Conservation (phyloP, 2,888 invertebrate genomes). For the Tetheella fluctuosa region DNA sequence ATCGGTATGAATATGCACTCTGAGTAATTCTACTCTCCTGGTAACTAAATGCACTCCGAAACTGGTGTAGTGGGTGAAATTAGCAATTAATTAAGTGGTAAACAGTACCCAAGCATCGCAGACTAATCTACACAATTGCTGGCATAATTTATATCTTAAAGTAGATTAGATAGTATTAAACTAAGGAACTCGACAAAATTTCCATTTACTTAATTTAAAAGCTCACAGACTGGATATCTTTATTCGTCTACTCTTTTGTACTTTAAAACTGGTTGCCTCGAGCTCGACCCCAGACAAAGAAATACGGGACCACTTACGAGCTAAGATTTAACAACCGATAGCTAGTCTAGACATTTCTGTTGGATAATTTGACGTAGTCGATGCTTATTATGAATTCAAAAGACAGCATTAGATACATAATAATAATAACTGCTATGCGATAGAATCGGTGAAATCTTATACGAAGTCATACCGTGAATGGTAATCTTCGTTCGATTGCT, state of each 20-base stretch:
- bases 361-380: background rate
- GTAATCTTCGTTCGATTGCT: slow-evolving; percentile 24
- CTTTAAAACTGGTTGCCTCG: background rate
- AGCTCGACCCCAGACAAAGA: background rate
- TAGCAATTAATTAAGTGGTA: too few relatives aligned
- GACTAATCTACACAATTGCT: too few relatives aligned
- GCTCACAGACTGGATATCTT: background rate
- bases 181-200: background rate
- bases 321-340: background rate
- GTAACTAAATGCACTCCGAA: background rate
- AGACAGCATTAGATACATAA: slow-evolving; percentile 29
- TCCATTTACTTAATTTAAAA: background rate
- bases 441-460: slow-evolving; percentile 44
- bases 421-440: slow-evolving; percentile 21
- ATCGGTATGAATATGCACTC: background rate
- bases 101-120: too few relatives aligned
- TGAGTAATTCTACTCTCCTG: background rate
- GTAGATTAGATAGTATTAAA: too few relatives aligned
- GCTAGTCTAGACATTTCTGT: background rate
- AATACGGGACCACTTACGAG: background rate
- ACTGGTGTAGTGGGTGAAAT: background rate
- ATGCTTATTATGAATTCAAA: slow-evolving; percentile 35
- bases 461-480: slow-evolving; percentile 31
- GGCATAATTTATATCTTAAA: too few relatives aligned
- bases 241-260: background rate